Evolutionary conservation across 1,140 invertebrate genomes (phyloP).

Genomic region (Drosophila guanche): DNA sequence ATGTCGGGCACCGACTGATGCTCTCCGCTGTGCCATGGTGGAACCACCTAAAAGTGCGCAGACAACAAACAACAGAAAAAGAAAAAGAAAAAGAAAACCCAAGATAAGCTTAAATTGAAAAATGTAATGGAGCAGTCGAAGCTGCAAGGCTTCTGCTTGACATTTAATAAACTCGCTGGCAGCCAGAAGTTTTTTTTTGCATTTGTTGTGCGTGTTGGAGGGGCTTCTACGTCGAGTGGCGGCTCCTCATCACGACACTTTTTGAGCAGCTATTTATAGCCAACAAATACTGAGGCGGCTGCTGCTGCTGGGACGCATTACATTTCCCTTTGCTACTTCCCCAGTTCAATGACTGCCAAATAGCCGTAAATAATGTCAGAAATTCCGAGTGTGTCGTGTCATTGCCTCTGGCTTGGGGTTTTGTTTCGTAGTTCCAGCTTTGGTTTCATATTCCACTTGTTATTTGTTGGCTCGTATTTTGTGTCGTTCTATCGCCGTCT

Average conservation of each 20-base stretch:
- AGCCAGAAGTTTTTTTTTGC: conserved; percentile 9
- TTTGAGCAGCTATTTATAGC: conserved; percentile 58
- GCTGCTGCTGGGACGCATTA: conserved; percentile 28
- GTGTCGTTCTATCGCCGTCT: conserved; percentile 21
- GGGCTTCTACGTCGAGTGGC: conserved; percentile 20
- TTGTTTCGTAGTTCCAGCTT: conserved; percentile 17
- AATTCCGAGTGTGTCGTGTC: conserved; percentile 28
- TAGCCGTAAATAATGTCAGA: conserved; percentile 64
- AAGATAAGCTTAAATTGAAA: conserved; percentile 36
- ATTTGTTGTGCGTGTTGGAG: neutral
- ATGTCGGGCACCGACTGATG: conserved; percentile 70
- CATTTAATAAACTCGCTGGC: conserved; percentile 45
- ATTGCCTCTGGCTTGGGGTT: conserved; percentile 21
- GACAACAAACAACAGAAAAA: too few species aligned
- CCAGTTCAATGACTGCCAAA: conserved; percentile 73
- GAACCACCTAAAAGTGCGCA: conserved; percentile 61
- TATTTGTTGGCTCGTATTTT: conserved; percentile 37
- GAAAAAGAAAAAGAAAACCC: neutral
- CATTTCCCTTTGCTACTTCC: conserved; percentile 20
- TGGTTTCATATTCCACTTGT: conserved; percentile 15
- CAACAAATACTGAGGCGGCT: neutral
- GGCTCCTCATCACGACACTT: conserved; percentile 32
- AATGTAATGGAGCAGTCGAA: conserved; percentile 21
- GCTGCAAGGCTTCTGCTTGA: conserved; percentile 25
- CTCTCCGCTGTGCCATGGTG: conserved; percentile 76